These are phyloP conservation scores for Mus caroli DNA, from an alignment of 2,797 vertebrate genomes.

Conservation along the genomic window DNA sequence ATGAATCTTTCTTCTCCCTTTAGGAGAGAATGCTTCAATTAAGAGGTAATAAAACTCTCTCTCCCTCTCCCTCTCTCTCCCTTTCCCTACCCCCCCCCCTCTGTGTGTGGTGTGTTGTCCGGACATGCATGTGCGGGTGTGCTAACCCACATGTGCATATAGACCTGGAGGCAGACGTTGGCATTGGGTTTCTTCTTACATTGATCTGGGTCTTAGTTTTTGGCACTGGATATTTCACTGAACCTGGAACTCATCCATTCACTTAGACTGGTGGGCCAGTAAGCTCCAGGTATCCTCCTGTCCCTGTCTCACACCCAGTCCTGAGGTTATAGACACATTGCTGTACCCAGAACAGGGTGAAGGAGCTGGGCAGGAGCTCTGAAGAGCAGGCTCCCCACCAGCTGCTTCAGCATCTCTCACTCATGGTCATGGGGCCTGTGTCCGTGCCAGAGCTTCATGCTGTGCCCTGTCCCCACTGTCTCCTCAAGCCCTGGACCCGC, in stretches of 20 bases:
- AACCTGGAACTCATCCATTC: neutral
- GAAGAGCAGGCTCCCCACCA: neutral
- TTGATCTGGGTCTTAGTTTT: neutral
- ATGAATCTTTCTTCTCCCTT: neutral
- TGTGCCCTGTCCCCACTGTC: neutral
- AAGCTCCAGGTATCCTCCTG: neutral
- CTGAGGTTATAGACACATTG: neutral
- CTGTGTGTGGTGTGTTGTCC: neutral
- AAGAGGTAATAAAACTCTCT: neutral
- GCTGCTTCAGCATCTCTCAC: neutral
- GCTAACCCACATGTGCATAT: neutral
- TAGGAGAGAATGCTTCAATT: neutral
- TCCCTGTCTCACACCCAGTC: neutral
- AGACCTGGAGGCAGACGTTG: neutral
- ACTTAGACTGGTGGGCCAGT: neutral
- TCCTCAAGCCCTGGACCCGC: accelerated
- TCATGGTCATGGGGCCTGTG: accelerated
- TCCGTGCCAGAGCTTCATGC: neutral
- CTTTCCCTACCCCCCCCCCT: no score
- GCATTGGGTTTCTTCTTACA: neutral
- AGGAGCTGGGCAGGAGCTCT: neutral
- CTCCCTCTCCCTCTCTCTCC: no score
- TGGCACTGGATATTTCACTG: neutral
- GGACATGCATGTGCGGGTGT: neutral
- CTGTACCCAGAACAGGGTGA: neutral